Base-by-base conservation (phyloP, 2,888 invertebrate genomes). In the Orthosia cruda region DNA sequence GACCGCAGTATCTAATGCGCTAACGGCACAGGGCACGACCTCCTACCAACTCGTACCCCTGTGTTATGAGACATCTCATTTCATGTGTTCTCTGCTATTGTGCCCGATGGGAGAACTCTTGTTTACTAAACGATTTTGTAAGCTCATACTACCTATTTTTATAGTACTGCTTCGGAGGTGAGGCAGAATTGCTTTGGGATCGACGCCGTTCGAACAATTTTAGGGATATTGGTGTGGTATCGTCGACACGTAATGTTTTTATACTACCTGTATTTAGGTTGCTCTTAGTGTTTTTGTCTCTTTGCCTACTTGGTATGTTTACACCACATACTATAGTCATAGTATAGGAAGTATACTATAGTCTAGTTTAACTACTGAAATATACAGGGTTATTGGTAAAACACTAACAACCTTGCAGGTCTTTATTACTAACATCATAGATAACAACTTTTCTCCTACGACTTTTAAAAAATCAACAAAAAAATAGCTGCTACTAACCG, bases 21-120 rank as follows among this genome's bases (percentile, higher is more conserved):
- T 47, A 77, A 64, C 78, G 49, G 80, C 58, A 90, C 74, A 74
- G 84, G 23, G 85, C 71, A 59, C 63, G 49, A 71, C 62, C 47
- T 68, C 84, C 49, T 80, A 86, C 83, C 69, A 80, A 78, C 77
- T 87, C 87, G 86, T 89, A 85, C 83, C 81, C 86, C 91, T 84
- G 84, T 91, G 93, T 95, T 95, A 95, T 95, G 95, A 95, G 94
- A 96, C 94, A 94, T 95, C 94, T 96, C 95, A 96, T 96, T 96
- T 95, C 92, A 94, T 92, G 91, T 95, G 93, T 92, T 92, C 88
- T 88, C 89, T 90, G 84, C 91, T 88, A 93, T 94, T 94, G 95
- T 94, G 87, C 87, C 89, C 89, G 74, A 89, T 80, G 77, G 77
- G 72, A 81, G 77, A 69, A 74, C 84, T 85, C 88, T 89, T 93